Percentiles rank a stretch among this genome's conserved stretches.
Evolutionary conservation across 2,888 invertebrate species (phyloP).

Genomic region (Tupiocoris notatus): DNA sequence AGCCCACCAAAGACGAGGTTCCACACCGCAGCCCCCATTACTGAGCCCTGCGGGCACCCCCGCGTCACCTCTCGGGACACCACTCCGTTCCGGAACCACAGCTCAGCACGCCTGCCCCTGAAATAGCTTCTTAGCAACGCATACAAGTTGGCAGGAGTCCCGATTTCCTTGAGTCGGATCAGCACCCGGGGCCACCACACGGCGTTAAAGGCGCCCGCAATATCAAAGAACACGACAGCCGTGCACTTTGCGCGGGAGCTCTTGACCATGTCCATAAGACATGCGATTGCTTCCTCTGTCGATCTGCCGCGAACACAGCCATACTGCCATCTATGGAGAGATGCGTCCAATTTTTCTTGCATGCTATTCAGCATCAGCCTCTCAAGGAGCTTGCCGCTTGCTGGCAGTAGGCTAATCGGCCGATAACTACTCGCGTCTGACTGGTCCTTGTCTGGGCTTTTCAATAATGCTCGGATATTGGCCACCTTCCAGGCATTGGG

Average conservation of each 20-base stretch:
- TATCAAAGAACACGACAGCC: background rate
- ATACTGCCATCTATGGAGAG: no score
- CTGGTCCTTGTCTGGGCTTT: background rate
- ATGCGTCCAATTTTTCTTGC: background rate
- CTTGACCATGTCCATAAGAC: background rate
- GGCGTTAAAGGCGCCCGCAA: background rate
- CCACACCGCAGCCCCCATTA: background rate
- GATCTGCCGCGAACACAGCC: no score
- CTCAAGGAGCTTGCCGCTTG: background rate
- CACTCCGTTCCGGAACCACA: background rate
- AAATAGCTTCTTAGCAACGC: background rate
- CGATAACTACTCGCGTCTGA: background rate
- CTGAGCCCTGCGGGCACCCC: constrained; percentile 6
- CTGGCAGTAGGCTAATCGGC: background rate
- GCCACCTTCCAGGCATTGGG: background rate
- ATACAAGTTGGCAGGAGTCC: background rate
- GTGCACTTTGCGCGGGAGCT: background rate
- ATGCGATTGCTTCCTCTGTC: background rate
- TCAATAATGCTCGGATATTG: background rate
- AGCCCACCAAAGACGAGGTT: background rate
- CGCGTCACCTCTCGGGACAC: background rate
- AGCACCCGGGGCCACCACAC: background rate
- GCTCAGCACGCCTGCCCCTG: background rate
- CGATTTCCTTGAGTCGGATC: background rate
- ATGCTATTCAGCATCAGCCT: background rate